These are phyloP conservation scores for Poeciliopsis paucimaculata DNA, from an alignment of 2,797 vertebrate species.

Conservation along the genomic window DNA sequence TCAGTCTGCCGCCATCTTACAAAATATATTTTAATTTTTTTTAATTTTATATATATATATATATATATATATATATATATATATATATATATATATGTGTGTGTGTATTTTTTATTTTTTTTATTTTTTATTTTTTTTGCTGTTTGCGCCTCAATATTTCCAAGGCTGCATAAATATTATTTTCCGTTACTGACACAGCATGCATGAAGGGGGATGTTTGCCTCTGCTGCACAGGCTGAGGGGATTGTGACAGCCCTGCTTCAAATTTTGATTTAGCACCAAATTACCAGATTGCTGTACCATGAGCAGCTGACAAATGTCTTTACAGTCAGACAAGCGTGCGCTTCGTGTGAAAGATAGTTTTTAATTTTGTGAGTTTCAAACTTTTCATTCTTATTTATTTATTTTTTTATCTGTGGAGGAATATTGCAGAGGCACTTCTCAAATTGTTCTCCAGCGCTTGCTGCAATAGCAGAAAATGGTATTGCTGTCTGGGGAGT, in stretches of 20 bases:
- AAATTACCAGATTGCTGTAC: slow-evolving; percentile 56
- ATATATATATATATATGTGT: too few relatives aligned
- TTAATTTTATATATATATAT: not conserved
- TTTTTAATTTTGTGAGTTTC: slow-evolving; percentile 41
- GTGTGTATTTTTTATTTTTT: too few relatives aligned
- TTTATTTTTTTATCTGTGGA: slow-evolving; percentile 6
- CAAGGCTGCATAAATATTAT: slow-evolving; percentile 15
- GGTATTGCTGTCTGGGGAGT: slow-evolving; percentile 25
- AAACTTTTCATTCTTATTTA: slow-evolving; percentile 30
- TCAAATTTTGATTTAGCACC: slow-evolving; percentile 63
- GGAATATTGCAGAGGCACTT: slow-evolving; percentile 7
- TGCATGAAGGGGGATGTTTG: slow-evolving; percentile 14
- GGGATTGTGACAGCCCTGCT: slow-evolving; percentile 32
- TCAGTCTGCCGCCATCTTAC: not conserved
- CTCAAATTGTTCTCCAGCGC: slow-evolving; percentile 32
- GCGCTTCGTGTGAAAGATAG: slow-evolving; percentile 32
- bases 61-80: too few relatives aligned
- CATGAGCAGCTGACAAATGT: slow-evolving; percentile 61
- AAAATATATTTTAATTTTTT: slow-evolving; percentile 4
- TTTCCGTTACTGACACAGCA: slow-evolving; percentile 29
- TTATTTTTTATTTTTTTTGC: not conserved
- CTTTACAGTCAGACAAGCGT: slow-evolving; percentile 29
- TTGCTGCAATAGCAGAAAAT: slow-evolving; percentile 22
- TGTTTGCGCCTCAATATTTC: not conserved
- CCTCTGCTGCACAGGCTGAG: slow-evolving; percentile 5